phyloP scores from a whole-genome alignment of 2,113 vertebrate species.

The Pterocles orientalis region DNA sequence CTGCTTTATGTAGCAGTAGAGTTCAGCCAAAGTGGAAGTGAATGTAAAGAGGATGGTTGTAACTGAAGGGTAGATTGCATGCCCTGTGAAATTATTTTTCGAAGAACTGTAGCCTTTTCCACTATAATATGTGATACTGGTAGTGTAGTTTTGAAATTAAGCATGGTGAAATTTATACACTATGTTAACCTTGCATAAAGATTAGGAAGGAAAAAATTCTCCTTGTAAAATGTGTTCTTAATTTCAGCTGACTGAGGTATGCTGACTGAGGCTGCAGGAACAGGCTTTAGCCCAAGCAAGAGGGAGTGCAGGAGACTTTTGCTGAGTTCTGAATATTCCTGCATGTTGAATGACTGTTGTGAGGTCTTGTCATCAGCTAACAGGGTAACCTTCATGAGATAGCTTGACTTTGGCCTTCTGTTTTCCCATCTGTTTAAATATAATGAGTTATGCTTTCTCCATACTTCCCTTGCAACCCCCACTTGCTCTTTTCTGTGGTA shows the following conservation, averaged over 20 bases:
- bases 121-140: background rate
- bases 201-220: background rate
- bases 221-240: background rate
- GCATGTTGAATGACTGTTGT: background rate
- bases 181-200: background rate
- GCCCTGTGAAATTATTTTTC: background rate
- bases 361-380: background rate
- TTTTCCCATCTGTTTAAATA: background rate
- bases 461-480: background rate
- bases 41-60: background rate
- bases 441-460: background rate
- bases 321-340: background rate
- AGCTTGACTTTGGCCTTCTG: background rate
- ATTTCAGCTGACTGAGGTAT: background rate
- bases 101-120: background rate
- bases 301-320: background rate
- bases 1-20: background rate
- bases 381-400: background rate
- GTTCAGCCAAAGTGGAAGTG: background rate
- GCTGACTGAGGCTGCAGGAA: background rate
- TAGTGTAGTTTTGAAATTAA: constrained; percentile 11
- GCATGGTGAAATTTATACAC: constrained; percentile 7
- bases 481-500: background rate
- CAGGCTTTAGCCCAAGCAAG: background rate
- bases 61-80: background rate